Percentiles rank a stretch among this genome's conserved stretches.
Evolutionary conservation across 2,888 invertebrate genomes (phyloP).

Genomic region (Plagodis dolabraria): DNA sequence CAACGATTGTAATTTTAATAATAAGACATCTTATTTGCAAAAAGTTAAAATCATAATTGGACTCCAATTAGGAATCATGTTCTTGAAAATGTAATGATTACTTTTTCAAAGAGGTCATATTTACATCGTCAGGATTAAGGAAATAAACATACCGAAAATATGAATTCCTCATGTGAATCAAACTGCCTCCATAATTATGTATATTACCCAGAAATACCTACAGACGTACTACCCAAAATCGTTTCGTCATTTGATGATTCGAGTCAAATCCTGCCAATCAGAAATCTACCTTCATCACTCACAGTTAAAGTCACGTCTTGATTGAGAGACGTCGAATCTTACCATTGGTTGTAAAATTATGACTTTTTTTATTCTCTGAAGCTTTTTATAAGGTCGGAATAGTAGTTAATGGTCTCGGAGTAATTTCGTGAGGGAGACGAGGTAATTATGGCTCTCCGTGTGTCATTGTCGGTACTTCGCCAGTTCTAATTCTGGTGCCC

Average conservation of each 20-base stretch:
- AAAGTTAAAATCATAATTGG: too few relatives aligned
- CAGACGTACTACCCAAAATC: slow-evolving; percentile 32
- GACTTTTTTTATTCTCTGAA: slow-evolving; percentile 58
- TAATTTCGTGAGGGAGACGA: slow-evolving; percentile 71
- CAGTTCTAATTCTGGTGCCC: slow-evolving; percentile 45
- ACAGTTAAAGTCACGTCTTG: slow-evolving; percentile 22
- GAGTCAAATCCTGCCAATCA: slow-evolving; percentile 17
- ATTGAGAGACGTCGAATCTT: slow-evolving; percentile 9
- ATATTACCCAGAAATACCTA: slow-evolving; percentile 38
- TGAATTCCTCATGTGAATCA: slow-evolving; percentile 31
- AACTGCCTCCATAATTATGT: slow-evolving; percentile 40
- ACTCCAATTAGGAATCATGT: too few relatives aligned
- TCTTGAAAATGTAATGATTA: too few relatives aligned
- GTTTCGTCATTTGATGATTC: slow-evolving; percentile 37
- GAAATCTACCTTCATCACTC: slow-evolving; percentile 19
- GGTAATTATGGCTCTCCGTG: slow-evolving; percentile 76
- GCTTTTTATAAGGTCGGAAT: slow-evolving; percentile 76
- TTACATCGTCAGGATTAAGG: slow-evolving; percentile 5
- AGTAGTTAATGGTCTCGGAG: slow-evolving; percentile 74
- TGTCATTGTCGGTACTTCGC: slow-evolving; percentile 75
- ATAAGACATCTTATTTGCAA: too few relatives aligned
- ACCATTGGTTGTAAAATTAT: slow-evolving; percentile 67
- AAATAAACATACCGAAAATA: slow-evolving; percentile 29
- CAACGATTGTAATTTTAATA: too few relatives aligned
- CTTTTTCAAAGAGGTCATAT: too few relatives aligned